Conservation (phyloP, 1,140 invertebrate species). For the Dreissena polymorpha region DNA sequence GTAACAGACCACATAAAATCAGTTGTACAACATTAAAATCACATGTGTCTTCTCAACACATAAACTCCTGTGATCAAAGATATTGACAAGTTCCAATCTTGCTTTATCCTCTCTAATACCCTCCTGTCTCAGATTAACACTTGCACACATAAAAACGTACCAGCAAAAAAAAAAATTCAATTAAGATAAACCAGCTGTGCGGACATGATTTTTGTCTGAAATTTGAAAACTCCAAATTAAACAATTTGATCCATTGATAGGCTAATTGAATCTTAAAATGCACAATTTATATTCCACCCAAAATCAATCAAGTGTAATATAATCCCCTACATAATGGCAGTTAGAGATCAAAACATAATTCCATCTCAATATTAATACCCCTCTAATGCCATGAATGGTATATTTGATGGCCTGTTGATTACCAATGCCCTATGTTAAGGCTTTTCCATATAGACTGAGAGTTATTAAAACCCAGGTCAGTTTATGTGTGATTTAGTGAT, state of each 20-base stretch:
- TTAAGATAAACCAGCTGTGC: neutral
- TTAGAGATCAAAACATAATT: constrained; percentile 43
- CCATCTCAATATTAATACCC: neutral
- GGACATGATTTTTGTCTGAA: neutral
- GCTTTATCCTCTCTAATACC: too few species aligned
- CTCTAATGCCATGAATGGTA: neutral
- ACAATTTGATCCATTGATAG: neutral
- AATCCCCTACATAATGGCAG: constrained; percentile 38
- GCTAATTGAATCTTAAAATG: neutral
- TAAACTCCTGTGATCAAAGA: too few species aligned
- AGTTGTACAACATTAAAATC: too few species aligned
- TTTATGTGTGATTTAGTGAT: neutral
- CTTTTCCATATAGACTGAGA: too few species aligned
- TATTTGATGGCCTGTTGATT: constrained; percentile 1
- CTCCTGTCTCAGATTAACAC: too few species aligned
- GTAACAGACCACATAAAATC: too few species aligned
- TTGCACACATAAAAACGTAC: neutral
- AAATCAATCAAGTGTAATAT: constrained; percentile 47
- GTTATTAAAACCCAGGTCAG: too few species aligned
- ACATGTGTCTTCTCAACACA: too few species aligned
- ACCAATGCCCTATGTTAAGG: neutral
- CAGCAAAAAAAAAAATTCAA: neutral
- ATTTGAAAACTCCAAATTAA: neutral
- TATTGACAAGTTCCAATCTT: too few species aligned
- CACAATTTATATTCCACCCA: constrained; percentile 20